Conservation (phyloP, 2,113 vertebrate species). For the Sterna hirundo region DNA sequence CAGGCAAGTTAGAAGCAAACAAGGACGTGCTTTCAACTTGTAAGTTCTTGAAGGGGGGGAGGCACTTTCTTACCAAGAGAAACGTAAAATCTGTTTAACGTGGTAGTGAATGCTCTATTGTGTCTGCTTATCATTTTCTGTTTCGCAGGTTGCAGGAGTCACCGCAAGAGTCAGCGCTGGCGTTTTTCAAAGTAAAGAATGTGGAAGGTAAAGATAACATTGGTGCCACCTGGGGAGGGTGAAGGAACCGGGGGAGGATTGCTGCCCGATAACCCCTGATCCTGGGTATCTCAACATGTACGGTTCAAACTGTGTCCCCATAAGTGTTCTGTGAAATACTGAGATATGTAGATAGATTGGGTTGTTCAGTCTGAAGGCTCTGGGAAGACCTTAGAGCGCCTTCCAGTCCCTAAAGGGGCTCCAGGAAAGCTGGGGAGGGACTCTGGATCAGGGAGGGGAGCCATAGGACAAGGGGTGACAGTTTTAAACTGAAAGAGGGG, state of each 20-base stretch:
- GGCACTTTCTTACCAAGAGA: background rate
- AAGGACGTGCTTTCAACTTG: background rate
- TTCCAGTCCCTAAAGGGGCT: background rate
- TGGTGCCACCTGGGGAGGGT: background rate
- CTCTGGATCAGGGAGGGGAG: background rate
- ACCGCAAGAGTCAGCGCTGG: rapidly evolving
- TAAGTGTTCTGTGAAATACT: rapidly evolving
- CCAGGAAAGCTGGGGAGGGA: background rate
- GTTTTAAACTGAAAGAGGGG: background rate
- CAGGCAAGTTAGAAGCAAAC: background rate
- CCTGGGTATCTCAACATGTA: rapidly evolving
- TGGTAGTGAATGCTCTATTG: rapidly evolving
- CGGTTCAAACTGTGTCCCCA: no score
- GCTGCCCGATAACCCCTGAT: background rate
- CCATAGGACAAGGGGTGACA: background rate
- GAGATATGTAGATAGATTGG: background rate
- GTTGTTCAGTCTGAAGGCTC: background rate
- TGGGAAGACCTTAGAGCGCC: background rate
- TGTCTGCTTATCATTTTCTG: background rate
- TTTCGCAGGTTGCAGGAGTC: background rate
- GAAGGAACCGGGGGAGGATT: background rate
- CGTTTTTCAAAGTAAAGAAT: rapidly evolving
- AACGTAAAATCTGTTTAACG: rapidly evolving
- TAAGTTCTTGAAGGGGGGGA: background rate
- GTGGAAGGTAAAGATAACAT: rapidly evolving